Evolutionary conservation across 1,140 invertebrate species (phyloP), one percentile per base, ranked within the genome.

Genomic region (Lerema accius): DNA sequence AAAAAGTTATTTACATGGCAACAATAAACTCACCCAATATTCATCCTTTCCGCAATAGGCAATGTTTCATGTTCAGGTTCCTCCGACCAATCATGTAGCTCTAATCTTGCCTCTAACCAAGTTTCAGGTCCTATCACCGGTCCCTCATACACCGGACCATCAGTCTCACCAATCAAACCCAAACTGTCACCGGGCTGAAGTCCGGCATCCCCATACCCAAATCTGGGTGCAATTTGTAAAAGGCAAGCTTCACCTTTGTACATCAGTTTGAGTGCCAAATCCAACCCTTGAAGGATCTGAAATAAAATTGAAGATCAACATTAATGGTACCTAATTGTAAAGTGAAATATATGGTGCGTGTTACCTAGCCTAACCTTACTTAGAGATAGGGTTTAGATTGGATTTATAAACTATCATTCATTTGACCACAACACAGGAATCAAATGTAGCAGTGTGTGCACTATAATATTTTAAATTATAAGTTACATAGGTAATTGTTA

Each of bases 191-290:
- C 89, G 94, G 85, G 65, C 43, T 85, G 92, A 49, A 94, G 89
- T 2, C 96, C 96, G 37, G 91, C 73, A 0, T 92, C 83, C 2
- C 96, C 96, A 83, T 94, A 97, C 3, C 92, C 96, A 91, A 97
- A 96, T 67, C 96, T 92, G 5, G 96, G 89, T 67, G 93, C 92
- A 56, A 97, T 90, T 79, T 93, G 91, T 32, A 98, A 77, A 75
- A 94, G 82, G 53, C 95, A 94, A 64, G 92, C 84, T 92, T 98
- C 97, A 6, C 94, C 94, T 73, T 94, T 89, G 80, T 96, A 94
- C 97, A 98, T 98, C 55, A 98, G 85, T 3, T 95, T 94, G 48
- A 98, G 76, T 16, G 94, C 94, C 83, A 98, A 92, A 84, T 98
- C 97, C 73, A 97, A 76, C 19, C 96, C 97, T 94, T 96, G 93